phyloP scores from a whole-genome alignment of 2,797 vertebrate genomes.

The Sebastes itinus region DNA sequence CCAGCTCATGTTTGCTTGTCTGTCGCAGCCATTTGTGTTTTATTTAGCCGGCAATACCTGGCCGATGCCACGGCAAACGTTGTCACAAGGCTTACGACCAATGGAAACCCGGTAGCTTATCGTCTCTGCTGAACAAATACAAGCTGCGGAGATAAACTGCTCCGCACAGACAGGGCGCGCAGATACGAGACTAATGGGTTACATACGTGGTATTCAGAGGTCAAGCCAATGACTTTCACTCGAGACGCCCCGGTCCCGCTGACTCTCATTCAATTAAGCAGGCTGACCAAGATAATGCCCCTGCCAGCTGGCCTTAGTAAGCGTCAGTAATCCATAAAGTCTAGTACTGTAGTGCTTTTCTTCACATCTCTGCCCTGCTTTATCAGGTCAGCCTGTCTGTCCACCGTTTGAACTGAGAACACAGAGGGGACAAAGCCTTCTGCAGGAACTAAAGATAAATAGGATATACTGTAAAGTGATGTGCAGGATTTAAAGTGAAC shows the following conservation, averaged over 20 bases:
- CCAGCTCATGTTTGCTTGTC: conserved; percentile 1
- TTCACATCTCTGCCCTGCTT: conserved; percentile 54
- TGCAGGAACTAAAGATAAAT: conserved; percentile 1
- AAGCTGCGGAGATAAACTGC: conserved; percentile 59
- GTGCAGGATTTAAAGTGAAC: background rate
- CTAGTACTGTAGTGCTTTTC: conserved; percentile 55
- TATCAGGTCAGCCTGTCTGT: conserved; percentile 52
- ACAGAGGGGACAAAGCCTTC: conserved; percentile 12
- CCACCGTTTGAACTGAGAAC: conserved; percentile 41
- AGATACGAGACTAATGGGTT: conserved; percentile 74
- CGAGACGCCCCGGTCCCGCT: conserved; percentile 63
- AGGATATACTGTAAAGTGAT: background rate
- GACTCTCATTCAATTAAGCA: conserved; percentile 77
- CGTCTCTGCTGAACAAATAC: conserved; percentile 55
- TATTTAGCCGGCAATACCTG: conserved; percentile 38
- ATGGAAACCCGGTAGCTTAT: conserved; percentile 61
- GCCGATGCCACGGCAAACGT: conserved; percentile 20
- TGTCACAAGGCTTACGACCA: conserved; percentile 32
- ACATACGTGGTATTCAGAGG: conserved; percentile 72
- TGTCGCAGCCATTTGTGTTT: conserved; percentile 26
- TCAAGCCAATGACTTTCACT: conserved; percentile 80
- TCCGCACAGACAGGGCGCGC: conserved; percentile 3
- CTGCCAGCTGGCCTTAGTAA: conserved; percentile 75
- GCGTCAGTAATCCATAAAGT: conserved; percentile 76
- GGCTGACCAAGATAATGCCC: conserved; percentile 75